A percentile compares a stretch with the other conserved stretches of the same genome.
phyloP scores from a whole-genome alignment of 2,888 invertebrate genomes.

The Belgica antarctica region DNA sequence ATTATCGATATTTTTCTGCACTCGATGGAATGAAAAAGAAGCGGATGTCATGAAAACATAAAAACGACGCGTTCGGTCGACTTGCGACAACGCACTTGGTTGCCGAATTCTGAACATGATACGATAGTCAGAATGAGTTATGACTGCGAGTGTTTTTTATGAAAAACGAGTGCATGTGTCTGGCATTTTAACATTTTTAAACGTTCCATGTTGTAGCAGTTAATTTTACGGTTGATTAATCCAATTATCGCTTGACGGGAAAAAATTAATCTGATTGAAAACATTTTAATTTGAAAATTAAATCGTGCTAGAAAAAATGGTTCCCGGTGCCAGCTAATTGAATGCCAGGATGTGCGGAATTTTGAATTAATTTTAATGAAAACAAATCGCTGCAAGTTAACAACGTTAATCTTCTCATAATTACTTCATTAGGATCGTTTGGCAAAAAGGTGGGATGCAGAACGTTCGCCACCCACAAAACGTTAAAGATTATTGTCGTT shows the following conservation, averaged over 20 bases:
- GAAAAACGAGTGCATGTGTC: neutral
- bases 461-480: neutral
- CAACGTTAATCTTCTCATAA: neutral
- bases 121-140: neutral
- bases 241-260: constrained; percentile 16
- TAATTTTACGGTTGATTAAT: constrained; percentile 41
- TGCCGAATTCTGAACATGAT: constrained; percentile 3
- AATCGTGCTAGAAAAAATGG: too few relatives aligned
- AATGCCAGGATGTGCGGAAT: too few relatives aligned
- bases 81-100: neutral
- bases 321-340: too few relatives aligned
- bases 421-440: neutral
- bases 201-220: constrained; percentile 3
- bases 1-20: too few relatives aligned
- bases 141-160: neutral
- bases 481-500: constrained; percentile 8
- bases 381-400: neutral
- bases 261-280: neutral
- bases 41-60: neutral
- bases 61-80: too few relatives aligned
- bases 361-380: neutral
- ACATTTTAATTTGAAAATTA: neutral
- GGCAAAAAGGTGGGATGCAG: neutral
- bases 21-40: too few relatives aligned
- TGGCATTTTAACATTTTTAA: constrained; percentile 17